Evolutionary conservation across 2,113 vertebrate species (phyloP).

Genomic region (Phrynosoma platyrhinos): DNA sequence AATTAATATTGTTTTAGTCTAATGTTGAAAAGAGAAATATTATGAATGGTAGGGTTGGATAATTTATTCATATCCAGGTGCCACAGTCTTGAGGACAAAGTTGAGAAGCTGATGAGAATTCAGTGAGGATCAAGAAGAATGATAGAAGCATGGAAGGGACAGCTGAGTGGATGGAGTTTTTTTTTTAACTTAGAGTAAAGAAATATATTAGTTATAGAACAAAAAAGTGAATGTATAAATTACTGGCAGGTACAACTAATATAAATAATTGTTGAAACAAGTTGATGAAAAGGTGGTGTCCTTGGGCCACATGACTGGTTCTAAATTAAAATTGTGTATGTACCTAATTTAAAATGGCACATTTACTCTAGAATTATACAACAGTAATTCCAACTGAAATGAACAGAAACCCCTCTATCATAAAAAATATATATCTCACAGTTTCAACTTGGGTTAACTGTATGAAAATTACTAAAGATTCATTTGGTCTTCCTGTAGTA

Average conservation of each 20-base stretch:
- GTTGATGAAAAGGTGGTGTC: neutral
- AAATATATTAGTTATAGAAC: slow-evolving; percentile 16
- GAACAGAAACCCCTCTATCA: neutral
- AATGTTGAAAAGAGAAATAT: too few relatives aligned
- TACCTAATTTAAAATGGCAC: neutral
- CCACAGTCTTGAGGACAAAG: neutral
- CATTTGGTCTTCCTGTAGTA: slow-evolving; percentile 6
- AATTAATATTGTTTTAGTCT: too few relatives aligned
- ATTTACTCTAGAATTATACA: slow-evolving; percentile 31
- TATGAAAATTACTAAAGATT: slow-evolving; percentile 8
- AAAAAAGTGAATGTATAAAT: slow-evolving; percentile 5
- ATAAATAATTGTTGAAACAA: slow-evolving; percentile 9
- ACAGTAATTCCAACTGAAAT: slow-evolving; percentile 35
- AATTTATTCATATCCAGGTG: neutral
- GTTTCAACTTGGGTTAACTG: slow-evolving; percentile 13
- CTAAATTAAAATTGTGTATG: slow-evolving; percentile 17
- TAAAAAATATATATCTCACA: slow-evolving; percentile 3
- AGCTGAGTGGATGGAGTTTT: neutral
- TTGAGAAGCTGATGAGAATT: neutral
- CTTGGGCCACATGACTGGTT: neutral
- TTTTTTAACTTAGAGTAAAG: neutral
- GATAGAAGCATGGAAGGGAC: neutral
- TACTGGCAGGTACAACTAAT: neutral
- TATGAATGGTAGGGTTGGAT: too few relatives aligned
- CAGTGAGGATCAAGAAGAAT: neutral